phyloP scores from a whole-genome alignment of 2,797 vertebrate species.

The Choloepus didactylus region DNA sequence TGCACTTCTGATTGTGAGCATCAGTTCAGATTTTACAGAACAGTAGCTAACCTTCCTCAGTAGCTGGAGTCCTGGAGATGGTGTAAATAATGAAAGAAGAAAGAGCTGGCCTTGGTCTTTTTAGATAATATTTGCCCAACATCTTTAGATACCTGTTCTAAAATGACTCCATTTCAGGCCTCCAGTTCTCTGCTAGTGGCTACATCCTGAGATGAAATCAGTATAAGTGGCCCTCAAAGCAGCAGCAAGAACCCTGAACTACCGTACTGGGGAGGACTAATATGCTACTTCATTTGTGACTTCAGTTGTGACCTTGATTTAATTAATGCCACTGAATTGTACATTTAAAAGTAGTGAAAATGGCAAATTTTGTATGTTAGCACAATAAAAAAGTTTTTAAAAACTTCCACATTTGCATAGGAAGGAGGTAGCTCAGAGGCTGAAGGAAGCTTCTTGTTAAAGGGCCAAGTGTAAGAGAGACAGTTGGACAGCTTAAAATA shows the following conservation, averaged over 20 bases:
- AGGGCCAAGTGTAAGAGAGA: neutral
- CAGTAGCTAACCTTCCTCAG: neutral
- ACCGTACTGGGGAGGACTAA: neutral
- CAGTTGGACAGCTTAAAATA: neutral
- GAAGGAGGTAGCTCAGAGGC: neutral
- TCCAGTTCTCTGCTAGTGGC: neutral
- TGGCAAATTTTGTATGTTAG: too few relatives aligned
- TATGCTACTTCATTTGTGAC: neutral
- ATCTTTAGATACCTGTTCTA: neutral
- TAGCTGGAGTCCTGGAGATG: neutral
- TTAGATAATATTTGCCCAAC: neutral
- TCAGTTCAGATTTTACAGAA: neutral
- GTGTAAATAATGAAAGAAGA: constrained; percentile 32
- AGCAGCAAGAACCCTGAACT: neutral
- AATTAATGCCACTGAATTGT: too few relatives aligned
- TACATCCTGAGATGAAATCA: neutral
- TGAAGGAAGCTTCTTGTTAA: neutral
- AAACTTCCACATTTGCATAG: neutral
- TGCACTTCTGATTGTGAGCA: neutral
- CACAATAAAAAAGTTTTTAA: too few relatives aligned
- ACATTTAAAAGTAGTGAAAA: too few relatives aligned
- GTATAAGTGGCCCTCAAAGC: constrained; percentile 1
- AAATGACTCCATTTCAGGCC: neutral
- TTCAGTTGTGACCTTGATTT: neutral
- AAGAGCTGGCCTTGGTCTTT: neutral